These are phyloP conservation scores for Dallia pectoralis DNA, from an alignment of 2,797 vertebrate genomes.

Conservation along the genomic window DNA sequence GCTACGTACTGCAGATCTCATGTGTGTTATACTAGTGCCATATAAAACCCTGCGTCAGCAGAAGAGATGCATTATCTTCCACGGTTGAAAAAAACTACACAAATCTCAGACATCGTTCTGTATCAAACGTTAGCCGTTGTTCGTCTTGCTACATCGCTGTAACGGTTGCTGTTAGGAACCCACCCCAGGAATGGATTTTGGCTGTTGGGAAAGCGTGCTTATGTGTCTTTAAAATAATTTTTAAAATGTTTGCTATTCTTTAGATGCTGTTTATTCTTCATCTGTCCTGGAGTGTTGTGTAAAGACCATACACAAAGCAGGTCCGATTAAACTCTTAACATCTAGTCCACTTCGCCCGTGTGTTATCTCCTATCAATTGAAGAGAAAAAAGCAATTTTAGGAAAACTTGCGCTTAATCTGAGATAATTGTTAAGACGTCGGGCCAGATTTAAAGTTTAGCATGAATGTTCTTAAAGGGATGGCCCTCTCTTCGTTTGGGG, in stretches of 20 bases:
- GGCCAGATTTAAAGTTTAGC: slow-evolving; percentile 46
- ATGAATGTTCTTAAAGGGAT: slow-evolving; percentile 47
- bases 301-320: slow-evolving; percentile 32
- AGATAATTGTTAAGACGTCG: slow-evolving; percentile 30
- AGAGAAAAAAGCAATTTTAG: slow-evolving; percentile 37
- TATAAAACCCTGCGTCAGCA: neutral
- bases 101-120: neutral
- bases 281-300: slow-evolving; percentile 31
- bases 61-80: neutral
- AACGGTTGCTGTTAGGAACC: neutral
- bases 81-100: neutral
- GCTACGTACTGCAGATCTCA: neutral
- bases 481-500: neutral
- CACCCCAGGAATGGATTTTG: neutral
- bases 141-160: neutral
- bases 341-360: slow-evolving; percentile 32
- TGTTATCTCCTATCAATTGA: slow-evolving; percentile 42
- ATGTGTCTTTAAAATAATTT: slow-evolving; percentile 34
- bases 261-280: slow-evolving; percentile 36
- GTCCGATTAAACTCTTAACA: slow-evolving; percentile 48
- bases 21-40: too few species aligned
- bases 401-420: slow-evolving; percentile 46
- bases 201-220: neutral
- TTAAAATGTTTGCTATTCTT: slow-evolving; percentile 53
- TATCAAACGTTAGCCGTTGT: neutral